Base-by-base conservation (phyloP, 1,140 invertebrate genomes). In the Pseudomyrmex concolor region DNA sequence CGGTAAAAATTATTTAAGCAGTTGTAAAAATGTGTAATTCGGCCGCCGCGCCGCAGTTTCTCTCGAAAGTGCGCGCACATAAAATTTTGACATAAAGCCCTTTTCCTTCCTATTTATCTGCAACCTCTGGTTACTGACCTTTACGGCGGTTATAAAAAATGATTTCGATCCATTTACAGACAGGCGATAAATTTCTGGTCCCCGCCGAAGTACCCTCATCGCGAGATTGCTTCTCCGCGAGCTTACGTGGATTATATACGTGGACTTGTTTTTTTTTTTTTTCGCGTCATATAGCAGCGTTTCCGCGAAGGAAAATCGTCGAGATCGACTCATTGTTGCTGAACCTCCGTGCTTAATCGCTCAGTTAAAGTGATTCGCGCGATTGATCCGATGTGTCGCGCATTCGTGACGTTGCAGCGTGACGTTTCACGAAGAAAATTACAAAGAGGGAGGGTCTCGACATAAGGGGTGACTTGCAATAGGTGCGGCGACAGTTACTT, bases 401-500 rank as follows among this genome's bases (percentile, higher is more conserved):
- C 22, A 59, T 63, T 45, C 34, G 34, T 19, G n/a, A 50, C 9
- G 19, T 57, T 50, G 51, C 22, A 22, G 13, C 63, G n/a, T 45
- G 85, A 86, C 59, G 71, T 86, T 86, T 86, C 22, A 13, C 22
- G 34, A 81, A 82, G 83, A 81, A 73, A 81, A 80, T 76, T 84
- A 73, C 50, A 54, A 82, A 82, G 87, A 74, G 68, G 48, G 68
- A 57, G n/a, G n/a, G 57, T 19, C 55, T 59, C 55, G 22, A 60
- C 51, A 55, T 55, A 68, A 55, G 66, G 71, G 51, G 60, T 78
- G 86, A 83, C 86, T 71, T 86, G 90, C 78, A 90, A 82, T 89
- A 89, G 90, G 90, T 91, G 90, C 84, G 84, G 78, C 86, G 84
- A 88, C 89, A 86, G 90, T 91, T 91, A 91, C 88, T 90, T 91